Base-by-base conservation (phyloP, 1,140 invertebrate genomes). In the Pomacea maculata region DNA sequence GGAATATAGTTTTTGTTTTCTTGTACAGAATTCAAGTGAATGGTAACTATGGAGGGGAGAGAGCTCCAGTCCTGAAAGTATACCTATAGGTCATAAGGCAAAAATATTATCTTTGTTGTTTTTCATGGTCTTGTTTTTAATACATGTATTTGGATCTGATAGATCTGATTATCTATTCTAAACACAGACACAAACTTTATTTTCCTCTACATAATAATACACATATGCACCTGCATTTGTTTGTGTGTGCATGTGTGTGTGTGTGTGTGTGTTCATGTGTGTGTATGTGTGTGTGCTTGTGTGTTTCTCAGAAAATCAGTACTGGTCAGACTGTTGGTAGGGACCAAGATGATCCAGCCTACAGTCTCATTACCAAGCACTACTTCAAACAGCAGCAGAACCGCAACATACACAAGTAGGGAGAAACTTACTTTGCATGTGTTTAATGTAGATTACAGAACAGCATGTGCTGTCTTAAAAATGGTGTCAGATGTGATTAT, bases 351-450 rank as follows among this genome's bases (percentile, higher is more conserved):
- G 87, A 88, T 73, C 83, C 83, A 68, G 82, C 80, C 15, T 88
- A 85, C 75, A 84, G 85, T 72, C 64, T 85, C 65, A 79, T 88
- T n/a, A 87, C 87, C n/a, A 85, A 81, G 68, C 72, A 74, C 3
- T 88, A 81, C 68, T 83, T 80, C 54, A 79, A 81, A 14, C 34
- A 82, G 21, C 82, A 86, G 77, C 76, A 83, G 54, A 78, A 84
- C 29, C 83, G 87, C 64, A 78, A 83, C 57, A 64, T 84, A 57
- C 61, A 82, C 34, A 86, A 80, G 85, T 87, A 81, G 73, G 54
- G 21, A 17, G 54, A 45, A 9, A 54, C 34, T 45, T 3, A 6
- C 1, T 14, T 52, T 11, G 70, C 19, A 29, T 71, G 15, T 61
- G 57, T 17, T 61, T 61, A 17, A 14, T 61, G 34, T 61, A 61